Conservation (phyloP, 2,113 vertebrate species). For the Rhombomys opimus region DNA sequence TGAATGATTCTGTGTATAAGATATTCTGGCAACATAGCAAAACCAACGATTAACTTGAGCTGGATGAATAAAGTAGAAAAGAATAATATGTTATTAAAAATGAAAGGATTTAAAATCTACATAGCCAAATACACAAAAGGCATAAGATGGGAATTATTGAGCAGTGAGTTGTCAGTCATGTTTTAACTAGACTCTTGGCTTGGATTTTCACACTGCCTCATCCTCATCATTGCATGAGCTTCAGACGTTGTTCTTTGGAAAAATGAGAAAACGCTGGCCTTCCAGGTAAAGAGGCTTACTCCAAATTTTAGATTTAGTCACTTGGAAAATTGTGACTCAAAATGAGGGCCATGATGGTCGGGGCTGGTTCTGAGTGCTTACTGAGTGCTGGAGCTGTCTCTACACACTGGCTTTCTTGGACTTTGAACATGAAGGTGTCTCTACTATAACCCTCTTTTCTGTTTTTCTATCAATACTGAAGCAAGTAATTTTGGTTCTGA, state of each 20-base stretch:
- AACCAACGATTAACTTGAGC: neutral
- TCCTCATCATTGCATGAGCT: neutral
- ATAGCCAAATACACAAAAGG: neutral
- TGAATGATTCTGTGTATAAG: neutral
- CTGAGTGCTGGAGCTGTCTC: neutral
- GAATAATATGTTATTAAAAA: neutral
- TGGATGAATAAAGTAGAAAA: neutral
- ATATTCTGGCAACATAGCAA: neutral
- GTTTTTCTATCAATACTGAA: slow-evolving; percentile 50
- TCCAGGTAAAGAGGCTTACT: neutral
- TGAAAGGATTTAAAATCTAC: neutral
- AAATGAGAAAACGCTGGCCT: neutral
- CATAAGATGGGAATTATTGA: neutral
- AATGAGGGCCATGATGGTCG: neutral
- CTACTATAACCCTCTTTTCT: neutral
- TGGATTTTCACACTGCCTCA: neutral
- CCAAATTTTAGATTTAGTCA: neutral
- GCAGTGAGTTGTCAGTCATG: too few relatives aligned
- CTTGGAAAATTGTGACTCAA: neutral
- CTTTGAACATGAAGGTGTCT: neutral
- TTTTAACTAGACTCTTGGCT: neutral
- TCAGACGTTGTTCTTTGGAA: neutral
- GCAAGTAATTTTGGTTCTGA: slow-evolving; percentile 46
- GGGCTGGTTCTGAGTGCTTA: neutral
- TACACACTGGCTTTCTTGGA: neutral